Evolutionary conservation across 1,140 invertebrate genomes (phyloP), one percentile per base, ranked within the genome.

Genomic region (Limonius californicus): DNA sequence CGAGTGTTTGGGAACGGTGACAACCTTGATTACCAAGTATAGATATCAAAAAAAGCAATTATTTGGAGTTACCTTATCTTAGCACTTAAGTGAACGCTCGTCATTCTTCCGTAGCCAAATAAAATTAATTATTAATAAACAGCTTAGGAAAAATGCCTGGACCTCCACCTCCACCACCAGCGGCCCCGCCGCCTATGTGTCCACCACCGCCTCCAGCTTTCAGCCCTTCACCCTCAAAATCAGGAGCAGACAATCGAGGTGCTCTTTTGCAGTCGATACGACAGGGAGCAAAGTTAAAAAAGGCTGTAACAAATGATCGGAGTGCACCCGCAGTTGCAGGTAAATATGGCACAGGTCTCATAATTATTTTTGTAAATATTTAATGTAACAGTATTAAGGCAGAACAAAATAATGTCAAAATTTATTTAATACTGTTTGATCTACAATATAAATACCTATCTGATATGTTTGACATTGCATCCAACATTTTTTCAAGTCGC

Each of bases 271-370:
- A 86, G 66, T 91, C 91, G 45, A 96, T 96, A 70, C 85, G 90
- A 67, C 84, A 87, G 75, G 93, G 94, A 47, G 82, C 87, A 56
- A 82, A 83, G 61, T 79, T 96, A 61, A 95, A 92, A 75, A 95
- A 95, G 78, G 85, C 91, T 59, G 84, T 88, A 0, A 95, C 93
- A 6, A 88, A 92, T 71, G 94, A 96, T 74, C 89, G 92, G 77
- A 95, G 92, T 82, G 87, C 84, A 39, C 93, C 94, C 1, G 72
- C 84, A 57, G 77, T 94, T 62, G 18, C 83, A 65, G 89, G 90
- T 80, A 80, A 82, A 76, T n/a, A n/a, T n/a, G n/a, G n/a, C n/a
- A n/a, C n/a, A n/a, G n/a, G n/a, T n/a, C n/a, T n/a, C n/a, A n/a
- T n/a, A n/a, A n/a, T n/a, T n/a, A n/a, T n/a, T n/a, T n/a, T n/a